Percentiles rank a stretch among this genome's conserved stretches.
Conservation (phyloP, 2,797 vertebrate genomes). For the Channallabes apus region DNA sequence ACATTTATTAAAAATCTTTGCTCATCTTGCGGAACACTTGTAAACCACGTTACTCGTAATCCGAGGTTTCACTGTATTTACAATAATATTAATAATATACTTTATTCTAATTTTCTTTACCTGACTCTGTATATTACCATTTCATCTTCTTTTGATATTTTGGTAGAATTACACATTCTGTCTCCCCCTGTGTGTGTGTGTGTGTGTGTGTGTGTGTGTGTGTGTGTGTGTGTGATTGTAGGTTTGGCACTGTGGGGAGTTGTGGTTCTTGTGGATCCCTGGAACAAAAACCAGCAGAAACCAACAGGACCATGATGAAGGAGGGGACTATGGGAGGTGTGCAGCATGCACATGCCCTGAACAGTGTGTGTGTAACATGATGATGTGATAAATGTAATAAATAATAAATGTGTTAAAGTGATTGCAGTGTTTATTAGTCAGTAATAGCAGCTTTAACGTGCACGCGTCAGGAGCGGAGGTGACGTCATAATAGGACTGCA, state of each 20-base stretch:
- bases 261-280: constrained; percentile 65
- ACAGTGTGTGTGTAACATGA: not conserved
- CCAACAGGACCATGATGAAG: not conserved
- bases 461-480: not conserved
- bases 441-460: not conserved
- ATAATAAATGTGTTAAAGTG: not conserved
- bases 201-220: not conserved
- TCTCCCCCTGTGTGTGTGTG: no score
- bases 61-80: no score
- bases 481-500: not conserved
- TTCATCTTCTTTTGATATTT: not conserved
- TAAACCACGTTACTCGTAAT: no score
- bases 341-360: not conserved
- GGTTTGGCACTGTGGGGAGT: constrained; percentile 69
- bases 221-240: constrained; percentile 37
- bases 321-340: not conserved
- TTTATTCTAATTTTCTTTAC: no score
- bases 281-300: constrained; percentile 58
- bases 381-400: not conserved
- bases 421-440: not conserved
- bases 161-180: not conserved
- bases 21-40: no score
- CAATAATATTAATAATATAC: no score
- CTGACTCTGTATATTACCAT: not conserved
- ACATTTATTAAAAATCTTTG: no score